Evolutionary conservation across 2,888 invertebrate genomes (phyloP).

Genomic region (Allacma fusca): DNA sequence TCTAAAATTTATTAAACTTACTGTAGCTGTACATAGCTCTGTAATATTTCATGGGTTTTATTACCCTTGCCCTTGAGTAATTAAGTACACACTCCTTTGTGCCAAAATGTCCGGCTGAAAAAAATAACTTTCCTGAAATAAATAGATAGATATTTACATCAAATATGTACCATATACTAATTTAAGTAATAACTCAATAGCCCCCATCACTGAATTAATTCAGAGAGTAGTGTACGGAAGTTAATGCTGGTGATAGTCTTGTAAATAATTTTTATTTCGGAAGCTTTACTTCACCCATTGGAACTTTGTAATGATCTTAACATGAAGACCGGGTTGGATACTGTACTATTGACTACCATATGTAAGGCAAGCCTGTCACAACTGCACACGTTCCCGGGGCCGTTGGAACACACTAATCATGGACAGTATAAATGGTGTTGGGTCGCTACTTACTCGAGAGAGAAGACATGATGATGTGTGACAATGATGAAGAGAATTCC

Average conservation of each 20-base stretch:
- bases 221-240: too few species aligned
- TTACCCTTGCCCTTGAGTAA: conserved; percentile 14
- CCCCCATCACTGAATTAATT: too few species aligned
- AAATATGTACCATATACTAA: too few species aligned
- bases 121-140: neutral
- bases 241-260: neutral
- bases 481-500: neutral
- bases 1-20: too few species aligned
- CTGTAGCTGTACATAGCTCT: too few species aligned
- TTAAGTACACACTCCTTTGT: neutral
- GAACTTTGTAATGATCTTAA: neutral
- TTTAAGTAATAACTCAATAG: too few species aligned
- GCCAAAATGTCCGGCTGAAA: neutral
- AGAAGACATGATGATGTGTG: conserved; percentile 1
- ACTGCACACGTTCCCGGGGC: neutral
- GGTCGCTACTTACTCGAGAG: neutral
- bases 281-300: neutral
- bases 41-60: neutral
- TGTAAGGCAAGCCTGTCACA: neutral
- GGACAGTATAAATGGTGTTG: neutral
- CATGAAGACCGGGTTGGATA: neutral
- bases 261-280: neutral
- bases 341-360: neutral
- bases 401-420: neutral
- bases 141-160: too few species aligned